A percentile compares a stretch with the other conserved stretches of the same genome.
These are phyloP conservation scores for Pyrochroa serraticornis DNA, from an alignment of 2,888 invertebrate species.

Conservation along the genomic window DNA sequence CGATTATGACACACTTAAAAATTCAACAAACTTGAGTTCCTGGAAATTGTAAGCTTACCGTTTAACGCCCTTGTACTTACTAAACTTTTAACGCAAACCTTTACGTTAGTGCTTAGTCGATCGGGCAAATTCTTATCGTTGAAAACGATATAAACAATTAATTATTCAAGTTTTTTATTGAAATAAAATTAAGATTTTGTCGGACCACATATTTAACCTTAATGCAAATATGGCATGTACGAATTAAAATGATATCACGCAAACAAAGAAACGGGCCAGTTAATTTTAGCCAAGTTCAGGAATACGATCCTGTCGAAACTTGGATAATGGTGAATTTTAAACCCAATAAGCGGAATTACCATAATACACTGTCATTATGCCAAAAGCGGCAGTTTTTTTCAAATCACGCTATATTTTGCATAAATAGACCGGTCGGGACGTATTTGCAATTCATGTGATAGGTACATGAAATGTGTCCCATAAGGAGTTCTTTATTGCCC, in stretches of 20 bases:
- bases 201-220: slow-evolving; percentile 15
- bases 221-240: slow-evolving; percentile 25
- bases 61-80: not conserved
- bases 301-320: slow-evolving; percentile 3
- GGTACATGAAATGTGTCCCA: no score
- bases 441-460: no score
- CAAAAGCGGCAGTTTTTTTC: not conserved
- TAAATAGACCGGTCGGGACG: no score
- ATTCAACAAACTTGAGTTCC: slow-evolving; percentile 5
- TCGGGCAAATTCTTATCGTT: not conserved
- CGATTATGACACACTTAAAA: slow-evolving; percentile 20
- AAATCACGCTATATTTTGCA: no score
- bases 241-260: slow-evolving; percentile 15
- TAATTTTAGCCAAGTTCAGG: slow-evolving; percentile 18
- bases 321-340: slow-evolving; percentile 6
- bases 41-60: not conserved
- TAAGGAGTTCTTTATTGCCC: no score
- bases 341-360: slow-evolving; percentile 3
- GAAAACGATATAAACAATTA: not conserved
- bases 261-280: slow-evolving; percentile 1
- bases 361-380: slow-evolving; percentile 14
- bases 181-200: slow-evolving; percentile 17
- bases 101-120: not conserved
- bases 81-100: not conserved
- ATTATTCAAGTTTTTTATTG: slow-evolving; percentile 5